These are phyloP conservation scores for Ceyx melanurus DNA, from an alignment of 2,113 vertebrate genomes.

Conservation along the genomic window DNA sequence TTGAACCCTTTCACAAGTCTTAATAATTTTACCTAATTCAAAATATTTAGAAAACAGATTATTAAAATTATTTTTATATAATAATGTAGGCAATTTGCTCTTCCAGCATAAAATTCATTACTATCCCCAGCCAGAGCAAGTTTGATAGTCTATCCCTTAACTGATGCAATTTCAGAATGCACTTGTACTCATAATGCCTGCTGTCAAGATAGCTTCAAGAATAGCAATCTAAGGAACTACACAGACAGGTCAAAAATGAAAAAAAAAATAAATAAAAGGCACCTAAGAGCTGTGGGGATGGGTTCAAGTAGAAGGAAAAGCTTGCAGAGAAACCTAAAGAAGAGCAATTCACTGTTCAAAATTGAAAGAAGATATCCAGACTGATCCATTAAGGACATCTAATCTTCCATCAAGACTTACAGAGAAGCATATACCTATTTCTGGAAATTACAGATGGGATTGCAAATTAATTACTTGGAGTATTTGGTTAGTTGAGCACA, in stretches of 20 bases:
- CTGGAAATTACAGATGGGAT: background rate
- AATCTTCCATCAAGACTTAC: background rate
- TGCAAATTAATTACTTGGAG: background rate
- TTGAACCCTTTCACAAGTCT: background rate
- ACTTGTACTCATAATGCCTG: background rate
- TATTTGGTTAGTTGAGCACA: background rate
- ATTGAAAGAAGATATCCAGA: background rate
- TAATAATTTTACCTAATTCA: background rate
- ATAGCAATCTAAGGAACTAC: background rate
- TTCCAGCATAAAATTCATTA: background rate
- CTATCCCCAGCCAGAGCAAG: background rate
- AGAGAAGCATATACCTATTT: accelerated
- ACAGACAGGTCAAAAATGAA: background rate
- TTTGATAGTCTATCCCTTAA: background rate
- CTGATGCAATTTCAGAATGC: background rate
- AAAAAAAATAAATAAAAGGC: background rate
- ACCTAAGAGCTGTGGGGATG: background rate
- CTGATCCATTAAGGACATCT: background rate
- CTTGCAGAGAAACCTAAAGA: background rate
- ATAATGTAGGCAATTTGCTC: background rate
- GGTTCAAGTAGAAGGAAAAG: background rate
- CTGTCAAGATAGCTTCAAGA: background rate
- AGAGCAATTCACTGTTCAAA: background rate
- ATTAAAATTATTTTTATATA: background rate
- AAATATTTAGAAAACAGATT: background rate